These are phyloP conservation scores for Cyclina sinensis DNA, from an alignment of 1,140 invertebrate genomes.

Conservation along the genomic window DNA sequence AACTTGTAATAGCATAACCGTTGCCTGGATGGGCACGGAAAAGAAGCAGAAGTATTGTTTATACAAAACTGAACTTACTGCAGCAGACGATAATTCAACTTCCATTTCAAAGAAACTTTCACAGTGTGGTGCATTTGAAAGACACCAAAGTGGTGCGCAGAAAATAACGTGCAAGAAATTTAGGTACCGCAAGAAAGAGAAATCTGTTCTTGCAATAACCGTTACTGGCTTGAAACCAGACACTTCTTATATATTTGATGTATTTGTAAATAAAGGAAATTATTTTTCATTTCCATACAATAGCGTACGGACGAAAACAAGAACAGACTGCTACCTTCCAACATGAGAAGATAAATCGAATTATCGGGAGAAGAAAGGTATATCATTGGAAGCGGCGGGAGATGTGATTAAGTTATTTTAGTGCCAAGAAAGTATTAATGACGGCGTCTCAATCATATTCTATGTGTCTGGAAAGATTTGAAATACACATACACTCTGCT, in stretches of 20 bases:
- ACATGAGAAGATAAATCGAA: conserved; percentile 36
- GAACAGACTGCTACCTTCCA: conserved; percentile 65
- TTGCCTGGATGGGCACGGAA: conserved; percentile 81
- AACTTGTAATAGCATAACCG: conserved; percentile 80
- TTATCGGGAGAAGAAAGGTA: conserved; percentile 19
- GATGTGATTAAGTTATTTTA: conserved; percentile 41
- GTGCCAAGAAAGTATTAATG: conserved; percentile 56
- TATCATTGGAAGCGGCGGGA: conserved; percentile 26
- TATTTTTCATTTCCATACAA: conserved; percentile 81
- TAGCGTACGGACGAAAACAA: conserved; percentile 74
- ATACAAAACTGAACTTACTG: conserved; percentile 74
- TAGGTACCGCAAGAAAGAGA: conserved; percentile 70
- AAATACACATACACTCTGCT: conserved; percentile 6
- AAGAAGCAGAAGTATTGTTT: conserved; percentile 84
- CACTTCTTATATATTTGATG: conserved; percentile 83
- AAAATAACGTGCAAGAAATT: conserved; percentile 79
- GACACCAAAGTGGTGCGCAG: conserved; percentile 58
- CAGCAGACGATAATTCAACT: conserved; percentile 3
- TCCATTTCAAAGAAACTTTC: conserved; percentile 48
- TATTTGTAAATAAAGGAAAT: conserved; percentile 80
- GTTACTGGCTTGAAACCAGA: conserved; percentile 78
- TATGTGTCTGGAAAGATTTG: not conserved
- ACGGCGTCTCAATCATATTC: not conserved
- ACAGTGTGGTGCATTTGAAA: conserved; percentile 53
- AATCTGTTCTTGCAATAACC: conserved; percentile 77